phyloP scores from a whole-genome alignment of 37 sponge, comb jelly and placozoan genomes.

The Cladorhizidae sp. region DNA sequence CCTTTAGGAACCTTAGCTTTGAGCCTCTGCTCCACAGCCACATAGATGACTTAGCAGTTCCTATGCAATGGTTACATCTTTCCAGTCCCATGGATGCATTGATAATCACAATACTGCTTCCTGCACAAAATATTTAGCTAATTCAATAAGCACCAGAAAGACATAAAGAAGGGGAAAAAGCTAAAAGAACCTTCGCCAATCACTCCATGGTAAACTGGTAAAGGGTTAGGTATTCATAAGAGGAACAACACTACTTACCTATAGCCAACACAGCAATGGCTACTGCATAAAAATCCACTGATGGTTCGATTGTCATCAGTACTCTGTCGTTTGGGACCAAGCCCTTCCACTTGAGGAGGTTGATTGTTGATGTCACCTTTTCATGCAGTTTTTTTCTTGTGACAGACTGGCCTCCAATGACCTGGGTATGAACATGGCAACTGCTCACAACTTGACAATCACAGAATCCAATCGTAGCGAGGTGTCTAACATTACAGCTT shows the following conservation, averaged over 20 bases:
- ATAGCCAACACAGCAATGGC: slow-evolving; percentile 56
- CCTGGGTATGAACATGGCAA: not conserved
- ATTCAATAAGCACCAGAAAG: too few species aligned
- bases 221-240: too few species aligned
- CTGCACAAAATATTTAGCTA: slow-evolving; percentile 13
- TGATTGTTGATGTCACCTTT: slow-evolving; percentile 28
- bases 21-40: slow-evolving; percentile 63
- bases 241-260: too few species aligned
- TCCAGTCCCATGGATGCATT: slow-evolving; percentile 72
- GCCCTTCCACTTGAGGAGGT: slow-evolving; percentile 49
- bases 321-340: slow-evolving; percentile 47
- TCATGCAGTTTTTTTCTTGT: slow-evolving; percentile 45
- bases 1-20: slow-evolving; percentile 52
- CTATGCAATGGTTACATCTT: slow-evolving; percentile 70
- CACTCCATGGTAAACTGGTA: too few species aligned
- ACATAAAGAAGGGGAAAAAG: too few species aligned
- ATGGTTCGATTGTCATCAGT: slow-evolving; percentile 54
- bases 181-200: too few species aligned
- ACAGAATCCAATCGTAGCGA: too few species aligned
- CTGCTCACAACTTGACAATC: too few species aligned
- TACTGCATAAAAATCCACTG: slow-evolving; percentile 70
- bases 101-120: slow-evolving; percentile 67
- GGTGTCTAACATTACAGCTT: too few species aligned
- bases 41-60: slow-evolving; percentile 54
- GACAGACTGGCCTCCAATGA: slow-evolving; percentile 12